A percentile compares a stretch with the other conserved stretches of the same genome.
Conservation (phyloP, 2,888 invertebrate species). For the Trichacis sp. region DNA sequence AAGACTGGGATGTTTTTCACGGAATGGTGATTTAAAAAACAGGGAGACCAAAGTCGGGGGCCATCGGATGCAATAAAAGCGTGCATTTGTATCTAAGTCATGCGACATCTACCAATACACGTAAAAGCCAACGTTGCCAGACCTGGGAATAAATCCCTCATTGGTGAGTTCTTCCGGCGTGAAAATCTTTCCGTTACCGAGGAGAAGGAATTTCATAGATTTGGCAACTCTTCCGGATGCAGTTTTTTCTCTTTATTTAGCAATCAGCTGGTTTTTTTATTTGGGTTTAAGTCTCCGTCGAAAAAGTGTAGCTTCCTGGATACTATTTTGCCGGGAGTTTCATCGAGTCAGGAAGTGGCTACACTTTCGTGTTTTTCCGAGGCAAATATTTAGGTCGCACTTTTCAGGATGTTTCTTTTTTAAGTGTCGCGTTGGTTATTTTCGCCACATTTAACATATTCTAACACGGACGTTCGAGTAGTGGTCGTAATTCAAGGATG, state of each 20-base stretch:
- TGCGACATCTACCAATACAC: conserved; percentile 13
- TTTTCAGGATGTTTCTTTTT: neutral
- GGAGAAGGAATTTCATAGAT: conserved; percentile 10
- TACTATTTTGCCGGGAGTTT: no score
- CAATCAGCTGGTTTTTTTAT: no score
- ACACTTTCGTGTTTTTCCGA: conserved; percentile 1
- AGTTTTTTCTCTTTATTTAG: no score
- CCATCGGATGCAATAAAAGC: conserved; percentile 13
- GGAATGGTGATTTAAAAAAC: no score
- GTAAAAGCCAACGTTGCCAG: conserved; percentile 12
- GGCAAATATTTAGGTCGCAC: neutral
- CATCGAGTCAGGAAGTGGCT: no score
- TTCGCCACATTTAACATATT: neutral
- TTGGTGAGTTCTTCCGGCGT: neutral
- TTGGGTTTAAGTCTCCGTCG: no score
- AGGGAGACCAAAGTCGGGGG: no score
- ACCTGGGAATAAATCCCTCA: conserved; percentile 16
- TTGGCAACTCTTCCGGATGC: conserved; percentile 13
- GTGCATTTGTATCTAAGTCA: conserved; percentile 6
- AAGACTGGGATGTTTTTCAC: conserved; percentile 1
- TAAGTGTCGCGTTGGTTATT: no score
- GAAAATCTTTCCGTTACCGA: neutral
- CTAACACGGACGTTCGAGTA: conserved; percentile 1
- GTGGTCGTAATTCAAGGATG: neutral
- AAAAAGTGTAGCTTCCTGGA: no score